Evolutionary conservation across 1,140 invertebrate species (phyloP), one percentile per base, ranked within the genome.

Genomic region (Reticulitermes speratus): DNA sequence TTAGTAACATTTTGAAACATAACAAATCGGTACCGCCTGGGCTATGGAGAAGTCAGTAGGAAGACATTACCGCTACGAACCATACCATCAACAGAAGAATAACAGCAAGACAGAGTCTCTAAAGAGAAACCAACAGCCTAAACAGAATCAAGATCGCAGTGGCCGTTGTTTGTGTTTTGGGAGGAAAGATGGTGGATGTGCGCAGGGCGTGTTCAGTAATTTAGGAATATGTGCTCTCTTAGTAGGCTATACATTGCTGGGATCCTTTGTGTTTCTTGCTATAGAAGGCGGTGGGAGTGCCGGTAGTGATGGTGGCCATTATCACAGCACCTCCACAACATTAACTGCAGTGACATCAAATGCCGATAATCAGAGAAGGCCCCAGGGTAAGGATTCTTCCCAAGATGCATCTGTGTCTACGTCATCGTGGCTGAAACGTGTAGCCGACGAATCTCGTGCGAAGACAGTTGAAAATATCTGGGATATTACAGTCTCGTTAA

Each of bases 401-500:
- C 48, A 65, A 38, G 52, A n/a, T 25, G 0, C 48, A 12, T 88
- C 90, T 85, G 87, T 89, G 44, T 89, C 88, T 90, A 86, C 88
- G 90, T 88, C 59, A 91, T 88, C 85, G 44, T 88, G 88, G 83
- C 91, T 92, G 87, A 91, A 92, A 87, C 89, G 90, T 82, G 90
- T 91, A 84, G 93, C 91, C 87, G 93, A 93, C 87, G 93, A 96
- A 87, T 94, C 94, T 1, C 92, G 96, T 87, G 93, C 94, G 14
- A 94, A 94, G 88, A 96, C 96, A 21, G 96, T 97, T 16, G 96
- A 96, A 90, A 96, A 95, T 89, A 96, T 99, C 88, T 99, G 98
- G 98, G 96, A 98, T 89, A 98, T 98, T 82, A 99, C 98, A 23
- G 96, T 97, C 88, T 96, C 95, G 85, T 92, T 99, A 84, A 98